Evolutionary conservation across 37 sponge, comb jelly and placozoan genomes (phyloP).

Genomic region (Chondrilla cf. caribensis): DNA sequence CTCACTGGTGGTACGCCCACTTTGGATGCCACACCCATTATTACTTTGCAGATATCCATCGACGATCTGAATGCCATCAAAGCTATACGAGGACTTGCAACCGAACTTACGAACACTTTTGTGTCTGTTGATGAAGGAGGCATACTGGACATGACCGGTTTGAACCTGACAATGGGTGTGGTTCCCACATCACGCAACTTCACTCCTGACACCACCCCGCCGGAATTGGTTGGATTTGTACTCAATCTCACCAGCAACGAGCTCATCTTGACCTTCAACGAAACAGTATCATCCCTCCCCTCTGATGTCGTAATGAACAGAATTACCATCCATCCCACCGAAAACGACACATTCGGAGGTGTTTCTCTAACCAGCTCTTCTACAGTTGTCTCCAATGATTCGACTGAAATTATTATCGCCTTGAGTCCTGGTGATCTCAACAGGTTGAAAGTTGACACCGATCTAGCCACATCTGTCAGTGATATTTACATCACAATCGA

Average conservation of each 20-base stretch:
- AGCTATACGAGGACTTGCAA: slow-evolving; percentile 51
- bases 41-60: slow-evolving; percentile 51
- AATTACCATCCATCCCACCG: slow-evolving; percentile 43
- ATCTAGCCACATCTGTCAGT: slow-evolving; percentile 43
- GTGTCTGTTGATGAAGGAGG: slow-evolving; percentile 49
- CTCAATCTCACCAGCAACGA: slow-evolving; percentile 73
- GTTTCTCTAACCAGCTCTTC: slow-evolving; percentile 55
- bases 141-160: slow-evolving; percentile 71
- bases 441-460: slow-evolving; percentile 66
- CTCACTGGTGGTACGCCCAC: slow-evolving; percentile 29
- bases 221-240: slow-evolving; percentile 48
- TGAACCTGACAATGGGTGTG: slow-evolving; percentile 44
- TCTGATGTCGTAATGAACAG: slow-evolving; percentile 18
- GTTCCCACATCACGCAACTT: slow-evolving; percentile 32
- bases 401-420: slow-evolving; percentile 37
- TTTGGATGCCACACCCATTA: slow-evolving; percentile 32
- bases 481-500: slow-evolving; percentile 45
- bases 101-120: slow-evolving; percentile 46
- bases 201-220: slow-evolving; percentile 58
- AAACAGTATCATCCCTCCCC: slow-evolving; percentile 59
- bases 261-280: slow-evolving; percentile 77
- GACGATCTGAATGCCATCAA: slow-evolving; percentile 80
- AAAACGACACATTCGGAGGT: slow-evolving; percentile 32
- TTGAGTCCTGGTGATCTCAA: slow-evolving; percentile 55
- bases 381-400: slow-evolving; percentile 45